Base-by-base conservation (phyloP, 2,113 vertebrate species). In the Ceyx margarethae region DNA sequence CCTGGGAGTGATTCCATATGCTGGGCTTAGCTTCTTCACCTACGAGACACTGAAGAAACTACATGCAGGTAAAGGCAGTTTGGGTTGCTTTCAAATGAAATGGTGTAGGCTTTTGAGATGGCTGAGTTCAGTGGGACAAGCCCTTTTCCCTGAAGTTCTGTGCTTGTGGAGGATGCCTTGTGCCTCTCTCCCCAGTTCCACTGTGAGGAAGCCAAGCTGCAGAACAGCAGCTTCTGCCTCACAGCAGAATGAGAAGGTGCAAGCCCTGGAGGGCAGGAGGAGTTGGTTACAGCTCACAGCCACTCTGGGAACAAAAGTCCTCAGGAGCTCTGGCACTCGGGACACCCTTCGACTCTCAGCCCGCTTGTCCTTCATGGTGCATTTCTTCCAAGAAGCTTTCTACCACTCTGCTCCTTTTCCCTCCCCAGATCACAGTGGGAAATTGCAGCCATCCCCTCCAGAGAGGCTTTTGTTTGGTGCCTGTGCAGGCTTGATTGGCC, bases 11-110 rank as follows among this genome's bases (percentile, higher is more conserved):
- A 96, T 99, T 48, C 99, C 99, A 0, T 99, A 99, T 0, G 99
- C 99, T 0, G 99, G 99, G 13, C 98, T 99, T 68, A 99, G 99
- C 95, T 99, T 99, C 97, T 99, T 99, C 93, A 99, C 99, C 60
- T 99, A 99, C 0, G 99, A 99, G 97, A 98, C 99, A 0, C 94
- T 99, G 29, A 99, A 99, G 96, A 99, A 98, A 66, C 19, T 98
- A 5, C 99, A 99, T 5, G 96, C 98, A 97, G 99, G 99, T 99
- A 97, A 94, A 64, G 51, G 53, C 85, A 48, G 5, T 29, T 51
- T 37, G 64, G 6, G 60, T 33, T 42, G 65, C n/a, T 73, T 67
- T 31, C 3, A 0, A 2, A 23, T 68, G 16, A n/a, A 17, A 1
- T 0, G 21, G 8, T 6, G 9, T 13, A 5, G 56, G 17, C 48